Evolutionary conservation across 2,888 invertebrate species (phyloP).

Genomic region (Cryptocephalus primarius): DNA sequence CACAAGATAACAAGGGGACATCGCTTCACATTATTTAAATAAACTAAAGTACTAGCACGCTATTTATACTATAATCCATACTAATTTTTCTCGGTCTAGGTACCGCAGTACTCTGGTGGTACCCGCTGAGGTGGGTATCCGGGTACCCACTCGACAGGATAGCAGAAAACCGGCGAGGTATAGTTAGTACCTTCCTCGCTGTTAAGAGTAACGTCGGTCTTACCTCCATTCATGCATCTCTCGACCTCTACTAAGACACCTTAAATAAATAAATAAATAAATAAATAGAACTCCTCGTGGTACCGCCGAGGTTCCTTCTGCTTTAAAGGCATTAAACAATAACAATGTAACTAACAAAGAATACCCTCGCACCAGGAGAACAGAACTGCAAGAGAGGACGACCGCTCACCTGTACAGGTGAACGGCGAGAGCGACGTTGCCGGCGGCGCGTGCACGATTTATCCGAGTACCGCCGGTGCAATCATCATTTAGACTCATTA

Average conservation of each 20-base stretch:
- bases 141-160: constrained; percentile 13
- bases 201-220: constrained; percentile 1
- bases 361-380: constrained; percentile 7
- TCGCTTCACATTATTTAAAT: too few relatives aligned
- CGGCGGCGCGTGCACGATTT: neutral
- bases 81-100: too few relatives aligned
- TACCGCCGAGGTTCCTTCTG: constrained; percentile 9
- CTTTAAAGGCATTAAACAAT: constrained; percentile 1
- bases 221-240: too few relatives aligned
- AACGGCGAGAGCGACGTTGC: neutral
- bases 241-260: too few relatives aligned
- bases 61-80: too few relatives aligned
- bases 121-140: constrained; percentile 15
- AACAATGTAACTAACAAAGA: too few relatives aligned
- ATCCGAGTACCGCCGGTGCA: too few relatives aligned
- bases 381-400: constrained; percentile 3
- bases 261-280: too few relatives aligned
- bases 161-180: constrained; percentile 1
- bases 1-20: too few relatives aligned
- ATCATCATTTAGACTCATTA: too few relatives aligned
- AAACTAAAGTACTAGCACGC: too few relatives aligned
- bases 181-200: constrained; percentile 13
- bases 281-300: too few relatives aligned
- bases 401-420: constrained; percentile 4
- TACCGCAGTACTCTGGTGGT: neutral